Evolutionary conservation across 2,888 invertebrate genomes (phyloP).

Genomic region (Sinelater perroti): DNA sequence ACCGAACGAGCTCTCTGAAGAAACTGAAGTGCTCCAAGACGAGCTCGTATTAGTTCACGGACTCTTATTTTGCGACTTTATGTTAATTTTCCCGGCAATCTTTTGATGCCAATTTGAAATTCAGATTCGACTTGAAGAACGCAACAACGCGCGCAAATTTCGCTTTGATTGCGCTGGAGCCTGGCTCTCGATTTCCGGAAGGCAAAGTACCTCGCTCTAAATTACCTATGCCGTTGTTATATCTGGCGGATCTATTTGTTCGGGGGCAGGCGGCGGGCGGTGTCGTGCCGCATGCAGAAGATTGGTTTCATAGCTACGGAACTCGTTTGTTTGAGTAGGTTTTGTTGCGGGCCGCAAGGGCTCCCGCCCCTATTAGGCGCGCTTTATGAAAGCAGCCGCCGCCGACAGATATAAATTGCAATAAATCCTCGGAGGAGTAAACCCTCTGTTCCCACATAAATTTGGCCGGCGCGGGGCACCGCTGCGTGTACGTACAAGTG

Average conservation of each 20-base stretch:
- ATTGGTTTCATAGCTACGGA: constrained; percentile 19
- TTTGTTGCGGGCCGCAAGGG: constrained; percentile 12
- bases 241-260: constrained; percentile 27
- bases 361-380: constrained; percentile 15
- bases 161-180: constrained; percentile 29
- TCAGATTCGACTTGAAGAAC: constrained; percentile 36
- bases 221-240: constrained; percentile 33
- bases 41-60: constrained; percentile 25
- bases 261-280: neutral
- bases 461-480: no score
- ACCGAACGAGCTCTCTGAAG: no score
- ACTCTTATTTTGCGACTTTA: constrained; percentile 30
- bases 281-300: constrained; percentile 12
- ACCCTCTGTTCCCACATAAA: constrained; percentile 49
- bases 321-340: constrained; percentile 13
- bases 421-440: constrained; percentile 24
- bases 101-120: constrained; percentile 36
- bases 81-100: constrained; percentile 33
- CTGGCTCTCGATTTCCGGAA: constrained; percentile 30
- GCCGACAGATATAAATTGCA: constrained; percentile 25
- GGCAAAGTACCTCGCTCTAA: constrained; percentile 27
- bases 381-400: constrained; percentile 23
- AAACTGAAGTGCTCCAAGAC: no score
- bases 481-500: no score
- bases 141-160: constrained; percentile 31